Evolutionary conservation across 2,888 invertebrate species (phyloP), one percentile per base, ranked within the genome.

Genomic region (Bembecia ichneumoniformis): DNA sequence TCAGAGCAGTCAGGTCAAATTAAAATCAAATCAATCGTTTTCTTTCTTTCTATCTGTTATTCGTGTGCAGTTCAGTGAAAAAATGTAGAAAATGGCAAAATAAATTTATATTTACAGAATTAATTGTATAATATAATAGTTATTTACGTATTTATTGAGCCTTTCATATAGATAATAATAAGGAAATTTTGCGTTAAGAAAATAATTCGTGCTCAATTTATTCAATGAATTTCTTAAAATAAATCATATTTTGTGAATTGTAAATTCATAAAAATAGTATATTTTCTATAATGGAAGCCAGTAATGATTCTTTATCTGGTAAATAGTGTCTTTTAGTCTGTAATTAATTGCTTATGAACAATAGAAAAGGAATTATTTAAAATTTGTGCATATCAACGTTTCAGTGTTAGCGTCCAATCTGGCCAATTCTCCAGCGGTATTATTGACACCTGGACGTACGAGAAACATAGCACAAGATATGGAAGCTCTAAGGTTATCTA

Each of bases 381-480:
- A 52, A 55, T 40, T 54, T 46, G 51, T 62, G 53, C 60, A 58
- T 53, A 56, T 53, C 35, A 56, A 35, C 54, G 51, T 66, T 70
- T 44, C 57, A 84, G 86, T 84, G 49, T 52, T 83, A 49, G 58
- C 74, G 47, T 74, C 82, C n/a, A 64, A 75, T 28, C 66, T 78
- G 67, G 68, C 72, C 46, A 68, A 77, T 5, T 81, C 86, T 11
- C 63, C 93, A 35, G 90, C 92, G 48, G 87, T 93, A 53, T 89
- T 93, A 43, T 74, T 93, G 58, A 93, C 93, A 58, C 93, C 93
- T 47, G 93, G 93, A 15, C 87, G 93, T 57, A 91, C 92, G 54
- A 88, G 93, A 59, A 93, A 94, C 77, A 93, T 94, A 64, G 93
- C 94, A 64, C 93, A 93, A 77, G 95, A 95, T 68, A 94, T 95